A percentile compares a stretch with the other conserved stretches of the same genome.
These are phyloP conservation scores for Drosophila navojoa DNA, from an alignment of 1,140 invertebrate genomes.

Conservation along the genomic window DNA sequence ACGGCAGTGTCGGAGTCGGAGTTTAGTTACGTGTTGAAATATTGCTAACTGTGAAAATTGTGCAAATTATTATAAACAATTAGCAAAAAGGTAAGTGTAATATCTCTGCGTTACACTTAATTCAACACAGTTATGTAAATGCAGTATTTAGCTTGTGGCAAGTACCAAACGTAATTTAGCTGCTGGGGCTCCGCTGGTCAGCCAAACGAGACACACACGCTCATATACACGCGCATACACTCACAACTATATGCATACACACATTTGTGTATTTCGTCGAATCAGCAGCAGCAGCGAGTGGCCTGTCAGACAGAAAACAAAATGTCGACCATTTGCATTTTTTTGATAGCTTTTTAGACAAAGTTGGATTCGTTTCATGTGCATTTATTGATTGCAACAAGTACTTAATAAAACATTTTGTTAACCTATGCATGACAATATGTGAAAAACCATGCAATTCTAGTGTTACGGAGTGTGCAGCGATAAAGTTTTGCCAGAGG, in stretches of 20 bases:
- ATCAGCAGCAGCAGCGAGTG: conserved; percentile 64
- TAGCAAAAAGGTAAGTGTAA: conserved; percentile 60
- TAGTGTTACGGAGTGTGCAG: conserved; percentile 24
- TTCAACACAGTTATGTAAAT: conserved; percentile 26
- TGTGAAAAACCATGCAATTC: not conserved
- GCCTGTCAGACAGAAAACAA: conserved; percentile 71
- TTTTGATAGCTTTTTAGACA: conserved; percentile 50
- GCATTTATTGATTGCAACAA: conserved; percentile 8
- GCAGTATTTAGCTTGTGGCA: not conserved
- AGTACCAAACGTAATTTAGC: conserved; percentile 13
- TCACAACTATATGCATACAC: conserved; percentile 15
- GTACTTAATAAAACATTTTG: conserved; percentile 7
- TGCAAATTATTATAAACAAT: conserved; percentile 51
- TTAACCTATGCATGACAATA: not conserved
- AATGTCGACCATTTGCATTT: conserved; percentile 77
- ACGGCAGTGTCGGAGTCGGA: conserved; percentile 56
- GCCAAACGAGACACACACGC: conserved; percentile 59
- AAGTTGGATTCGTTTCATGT: conserved; percentile 27
- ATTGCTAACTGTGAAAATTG: conserved; percentile 66
- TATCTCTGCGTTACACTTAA: not conserved
- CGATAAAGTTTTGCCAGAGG: conserved; percentile 31
- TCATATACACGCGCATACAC: conserved; percentile 16
- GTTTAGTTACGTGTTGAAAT: conserved; percentile 67
- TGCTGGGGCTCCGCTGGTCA: conserved; percentile 56
- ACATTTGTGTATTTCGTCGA: conserved; percentile 62